Conservation (phyloP, 2,797 vertebrate species). For the Danio kyathit region DNA sequence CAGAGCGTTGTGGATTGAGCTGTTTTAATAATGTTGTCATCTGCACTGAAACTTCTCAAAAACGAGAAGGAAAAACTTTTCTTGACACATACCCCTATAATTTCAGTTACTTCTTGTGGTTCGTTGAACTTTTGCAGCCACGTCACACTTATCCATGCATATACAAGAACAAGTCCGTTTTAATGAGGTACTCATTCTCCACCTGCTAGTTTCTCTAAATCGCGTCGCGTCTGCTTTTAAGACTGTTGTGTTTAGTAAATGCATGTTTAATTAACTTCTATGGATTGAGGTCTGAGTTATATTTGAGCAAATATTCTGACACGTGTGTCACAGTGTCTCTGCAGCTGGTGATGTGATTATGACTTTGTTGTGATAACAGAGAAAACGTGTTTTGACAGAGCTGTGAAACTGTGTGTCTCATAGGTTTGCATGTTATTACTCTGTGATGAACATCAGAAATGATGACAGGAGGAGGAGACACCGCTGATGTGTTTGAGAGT, state of each 20-base stretch:
- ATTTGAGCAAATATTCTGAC: constrained; percentile 34
- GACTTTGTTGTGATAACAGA: constrained; percentile 51
- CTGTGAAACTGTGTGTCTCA: constrained; percentile 37
- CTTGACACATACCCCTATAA: too few relatives aligned
- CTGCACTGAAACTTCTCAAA: too few relatives aligned
- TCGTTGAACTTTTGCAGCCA: not conserved
- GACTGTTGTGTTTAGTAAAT: constrained; percentile 6
- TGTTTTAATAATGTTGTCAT: too few relatives aligned
- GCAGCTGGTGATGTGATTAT: constrained; percentile 52
- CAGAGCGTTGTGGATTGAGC: too few relatives aligned
- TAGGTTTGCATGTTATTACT: constrained; percentile 45
- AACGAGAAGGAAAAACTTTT: too few relatives aligned
- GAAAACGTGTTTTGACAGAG: constrained; percentile 38
- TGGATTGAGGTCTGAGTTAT: constrained; percentile 37
- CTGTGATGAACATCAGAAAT: not conserved
- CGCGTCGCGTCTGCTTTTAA: not conserved
- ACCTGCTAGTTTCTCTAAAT: constrained; percentile 6
- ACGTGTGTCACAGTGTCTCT: constrained; percentile 38
- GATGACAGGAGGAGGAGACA: not conserved
- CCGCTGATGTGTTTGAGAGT: not conserved
- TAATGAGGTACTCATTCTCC: constrained; percentile 53
- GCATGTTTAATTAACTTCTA: constrained; percentile 53
- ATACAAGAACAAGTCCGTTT: constrained; percentile 50
- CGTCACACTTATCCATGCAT: constrained; percentile 29
- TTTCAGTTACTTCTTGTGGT: not conserved